Conservation (phyloP, 1,140 invertebrate species). For the Drosophila pruinosa region DNA sequence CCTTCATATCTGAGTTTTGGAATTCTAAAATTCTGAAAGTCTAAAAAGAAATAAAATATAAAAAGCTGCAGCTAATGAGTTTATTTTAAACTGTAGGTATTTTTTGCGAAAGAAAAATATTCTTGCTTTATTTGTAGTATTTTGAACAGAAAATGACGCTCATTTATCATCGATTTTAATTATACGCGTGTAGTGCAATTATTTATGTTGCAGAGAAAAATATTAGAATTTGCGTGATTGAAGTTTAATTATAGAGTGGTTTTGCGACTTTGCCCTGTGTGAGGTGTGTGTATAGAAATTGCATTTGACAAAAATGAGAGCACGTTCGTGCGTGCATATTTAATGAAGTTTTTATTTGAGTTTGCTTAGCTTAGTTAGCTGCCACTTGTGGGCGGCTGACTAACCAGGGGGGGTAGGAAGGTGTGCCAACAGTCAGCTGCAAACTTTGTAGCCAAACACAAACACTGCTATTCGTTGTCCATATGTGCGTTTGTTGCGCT, state of each 20-base stretch:
- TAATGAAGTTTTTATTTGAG: conserved; percentile 42
- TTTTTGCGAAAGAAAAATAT: not conserved
- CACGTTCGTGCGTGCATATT: conserved; percentile 40
- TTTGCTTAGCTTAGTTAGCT: conserved; percentile 17
- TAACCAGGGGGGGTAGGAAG: not conserved
- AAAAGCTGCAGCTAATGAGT: too few species aligned
- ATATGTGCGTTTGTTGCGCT: conserved; percentile 32
- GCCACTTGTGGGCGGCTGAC: not conserved
- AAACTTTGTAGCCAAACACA: conserved; percentile 22
- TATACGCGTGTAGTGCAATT: conserved; percentile 1
- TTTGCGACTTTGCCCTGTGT: conserved; percentile 11
- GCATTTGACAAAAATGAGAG: conserved; percentile 41
- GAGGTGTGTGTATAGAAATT: conserved; percentile 23
- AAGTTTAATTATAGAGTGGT: conserved; percentile 36
- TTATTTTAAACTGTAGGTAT: too few species aligned
- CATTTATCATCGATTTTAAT: conserved; percentile 16
- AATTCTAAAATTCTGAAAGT: too few species aligned
- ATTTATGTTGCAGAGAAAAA: not conserved
- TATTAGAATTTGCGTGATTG: conserved; percentile 12
- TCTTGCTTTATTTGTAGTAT: not conserved
- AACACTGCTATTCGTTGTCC: conserved; percentile 1
- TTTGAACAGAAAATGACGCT: not conserved
- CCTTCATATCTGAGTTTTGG: too few species aligned
- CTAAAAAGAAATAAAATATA: too few species aligned
- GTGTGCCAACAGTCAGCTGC: not conserved